phyloP scores from a whole-genome alignment of 2,888 invertebrate species.

The Mythimna vitellina region DNA sequence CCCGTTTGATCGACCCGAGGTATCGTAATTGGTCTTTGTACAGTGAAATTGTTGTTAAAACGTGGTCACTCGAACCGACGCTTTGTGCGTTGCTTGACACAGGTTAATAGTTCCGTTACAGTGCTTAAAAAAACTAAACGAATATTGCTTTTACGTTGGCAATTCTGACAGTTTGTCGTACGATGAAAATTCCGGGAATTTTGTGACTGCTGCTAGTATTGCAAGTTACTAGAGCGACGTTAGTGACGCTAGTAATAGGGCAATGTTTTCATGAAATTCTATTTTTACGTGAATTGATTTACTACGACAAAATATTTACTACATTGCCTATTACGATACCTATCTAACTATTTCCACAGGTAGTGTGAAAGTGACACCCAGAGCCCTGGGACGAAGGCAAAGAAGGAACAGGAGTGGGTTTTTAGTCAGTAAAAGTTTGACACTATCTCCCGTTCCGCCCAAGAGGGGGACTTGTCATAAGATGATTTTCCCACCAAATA shows the following conservation, averaged over 20 bases:
- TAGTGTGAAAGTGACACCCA: too few species aligned
- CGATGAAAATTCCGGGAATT: conserved; percentile 46
- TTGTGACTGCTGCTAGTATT: conserved; percentile 22
- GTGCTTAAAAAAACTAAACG: conserved; percentile 56
- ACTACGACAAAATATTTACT: background rate
- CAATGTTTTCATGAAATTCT: background rate
- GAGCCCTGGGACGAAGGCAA: too few species aligned
- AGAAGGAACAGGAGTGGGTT: too few species aligned
- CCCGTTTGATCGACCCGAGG: conserved; percentile 68
- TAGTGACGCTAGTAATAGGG: conserved; percentile 17
- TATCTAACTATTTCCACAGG: too few species aligned
- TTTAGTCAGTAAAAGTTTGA: too few species aligned
- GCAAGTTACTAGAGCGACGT: conserved; percentile 21
- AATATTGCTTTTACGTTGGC: conserved; percentile 48
- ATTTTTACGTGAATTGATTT: background rate
- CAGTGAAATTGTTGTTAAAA: conserved; percentile 71
- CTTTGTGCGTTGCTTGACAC: conserved; percentile 64
- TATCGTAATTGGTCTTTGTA: conserved; percentile 73
- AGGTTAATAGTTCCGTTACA: conserved; percentile 62
- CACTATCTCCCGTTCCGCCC: too few species aligned
- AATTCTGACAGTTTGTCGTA: conserved; percentile 40
- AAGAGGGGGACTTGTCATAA: too few species aligned
- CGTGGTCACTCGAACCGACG: conserved; percentile 64
- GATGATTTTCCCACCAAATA: too few species aligned
- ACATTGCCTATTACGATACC: too few species aligned